Evolutionary conservation across 2,888 invertebrate species (phyloP).

Genomic region (Drosophila demipolita): DNA sequence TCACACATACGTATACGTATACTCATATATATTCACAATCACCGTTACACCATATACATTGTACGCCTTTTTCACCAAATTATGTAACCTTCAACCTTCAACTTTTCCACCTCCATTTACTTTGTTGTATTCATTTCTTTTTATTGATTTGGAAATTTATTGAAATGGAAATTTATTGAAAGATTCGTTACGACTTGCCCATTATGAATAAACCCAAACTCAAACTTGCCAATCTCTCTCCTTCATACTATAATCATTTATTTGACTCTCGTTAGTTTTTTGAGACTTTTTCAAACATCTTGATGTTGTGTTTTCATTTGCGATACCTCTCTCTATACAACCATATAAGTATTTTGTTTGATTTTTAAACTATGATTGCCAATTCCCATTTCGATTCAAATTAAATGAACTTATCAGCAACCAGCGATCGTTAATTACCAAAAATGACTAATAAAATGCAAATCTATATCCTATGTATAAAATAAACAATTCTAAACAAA

Average conservation of each 20-base stretch:
- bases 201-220: constrained; percentile 33
- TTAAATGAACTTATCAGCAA: constrained; percentile 37
- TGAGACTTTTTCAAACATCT: constrained; percentile 81
- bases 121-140: constrained; percentile 35
- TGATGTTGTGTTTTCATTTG: constrained; percentile 83
- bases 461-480: constrained; percentile 1
- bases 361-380: constrained; percentile 38
- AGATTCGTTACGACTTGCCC: constrained; percentile 28
- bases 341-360: constrained; percentile 46
- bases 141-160: constrained; percentile 21
- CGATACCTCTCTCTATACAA: constrained; percentile 53
- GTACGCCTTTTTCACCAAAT: constrained; percentile 61
- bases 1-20: constrained; percentile 49
- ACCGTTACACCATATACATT: constrained; percentile 60
- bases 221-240: constrained; percentile 29
- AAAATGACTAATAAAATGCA: constrained; percentile 33
- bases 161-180: constrained; percentile 25
- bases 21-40: constrained; percentile 46
- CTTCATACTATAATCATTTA: constrained; percentile 42
- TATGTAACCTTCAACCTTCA: constrained; percentile 34
- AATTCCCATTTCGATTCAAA: constrained; percentile 35
- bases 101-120: constrained; percentile 47
- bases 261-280: constrained; percentile 73
- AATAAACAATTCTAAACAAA: constrained; percentile 26
- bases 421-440: constrained; percentile 47